These are phyloP conservation scores for Pycnomerus fuliginosus DNA, from an alignment of 2,888 invertebrate genomes.

Conservation along the genomic window DNA sequence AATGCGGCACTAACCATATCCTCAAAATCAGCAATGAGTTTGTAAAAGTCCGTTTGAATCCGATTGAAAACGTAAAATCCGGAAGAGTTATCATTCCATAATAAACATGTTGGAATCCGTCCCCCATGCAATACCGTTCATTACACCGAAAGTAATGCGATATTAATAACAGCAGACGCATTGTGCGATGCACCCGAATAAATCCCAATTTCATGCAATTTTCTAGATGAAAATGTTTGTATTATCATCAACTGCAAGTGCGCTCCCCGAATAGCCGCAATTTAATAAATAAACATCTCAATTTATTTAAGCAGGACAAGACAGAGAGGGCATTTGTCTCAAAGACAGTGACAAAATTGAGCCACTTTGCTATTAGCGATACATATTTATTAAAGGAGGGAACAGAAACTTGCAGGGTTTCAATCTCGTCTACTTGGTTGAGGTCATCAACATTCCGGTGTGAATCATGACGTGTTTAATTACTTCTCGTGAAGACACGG, in stretches of 20 bases:
- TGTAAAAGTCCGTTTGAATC: too few relatives aligned
- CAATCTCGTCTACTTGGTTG: too few relatives aligned
- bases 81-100: too few relatives aligned
- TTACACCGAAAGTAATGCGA: conserved; percentile 11
- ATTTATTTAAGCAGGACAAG: too few relatives aligned
- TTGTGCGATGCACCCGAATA: too few relatives aligned
- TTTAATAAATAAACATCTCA: conserved; percentile 5
- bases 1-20: too few relatives aligned
- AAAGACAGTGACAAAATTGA: conserved; percentile 13
- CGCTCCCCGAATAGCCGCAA: conserved; percentile 5
- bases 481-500: too few relatives aligned
- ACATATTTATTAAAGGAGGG: conserved; percentile 8
- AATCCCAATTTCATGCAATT: conserved; percentile 10
- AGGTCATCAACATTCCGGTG: conserved; percentile 11
- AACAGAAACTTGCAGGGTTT: too few relatives aligned
- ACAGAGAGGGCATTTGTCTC: too few relatives aligned
- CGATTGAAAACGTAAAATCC: too few relatives aligned
- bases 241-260: conserved; percentile 5
- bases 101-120: too few relatives aligned
- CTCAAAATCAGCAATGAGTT: too few relatives aligned
- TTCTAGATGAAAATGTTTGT: conserved; percentile 10
- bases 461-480: conserved; percentile 6
- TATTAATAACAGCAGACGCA: conserved; percentile 11
- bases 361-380: conserved; percentile 3
- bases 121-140: conserved; percentile 9